Conservation (phyloP, 2,888 invertebrate genomes). For the Leptura quadrifasciata region DNA sequence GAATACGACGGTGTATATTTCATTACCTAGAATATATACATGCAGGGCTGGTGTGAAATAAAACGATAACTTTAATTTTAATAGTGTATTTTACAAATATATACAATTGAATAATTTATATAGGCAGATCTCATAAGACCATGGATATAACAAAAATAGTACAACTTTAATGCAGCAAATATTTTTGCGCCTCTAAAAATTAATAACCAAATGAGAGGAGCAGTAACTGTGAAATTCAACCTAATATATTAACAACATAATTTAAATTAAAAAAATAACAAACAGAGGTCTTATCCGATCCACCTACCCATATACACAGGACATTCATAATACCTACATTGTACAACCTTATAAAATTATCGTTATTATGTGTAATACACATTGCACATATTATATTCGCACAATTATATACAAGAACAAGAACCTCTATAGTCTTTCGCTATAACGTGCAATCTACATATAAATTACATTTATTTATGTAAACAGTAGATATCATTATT, state of each 20-base stretch:
- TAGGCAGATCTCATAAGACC: conserved; percentile 35
- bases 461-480: conserved; percentile 41
- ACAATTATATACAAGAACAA: conserved; percentile 44
- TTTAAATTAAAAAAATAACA: conserved; percentile 5
- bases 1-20: too few species aligned
- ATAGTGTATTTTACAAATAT: conserved; percentile 42
- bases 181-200: background rate
- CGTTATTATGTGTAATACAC: conserved; percentile 39
- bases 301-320: conserved; percentile 23
- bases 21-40: too few species aligned
- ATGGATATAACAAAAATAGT: conserved; percentile 20
- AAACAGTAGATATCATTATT: conserved; percentile 34
- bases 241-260: background rate
- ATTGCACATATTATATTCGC: conserved; percentile 47
- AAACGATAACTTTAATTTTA: background rate
- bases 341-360: conserved; percentile 40
- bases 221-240: background rate
- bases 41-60: background rate
- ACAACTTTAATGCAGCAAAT: background rate
- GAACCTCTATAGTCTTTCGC: conserved; percentile 31
- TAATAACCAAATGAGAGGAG: background rate
- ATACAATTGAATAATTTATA: conserved; percentile 42
- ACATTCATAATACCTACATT: conserved; percentile 37
- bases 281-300: conserved; percentile 26
- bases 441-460: conserved; percentile 45